Evolutionary conservation across 2,888 invertebrate species (phyloP), one percentile per base, ranked within the genome.

Genomic region (Xestia sexstrigata): DNA sequence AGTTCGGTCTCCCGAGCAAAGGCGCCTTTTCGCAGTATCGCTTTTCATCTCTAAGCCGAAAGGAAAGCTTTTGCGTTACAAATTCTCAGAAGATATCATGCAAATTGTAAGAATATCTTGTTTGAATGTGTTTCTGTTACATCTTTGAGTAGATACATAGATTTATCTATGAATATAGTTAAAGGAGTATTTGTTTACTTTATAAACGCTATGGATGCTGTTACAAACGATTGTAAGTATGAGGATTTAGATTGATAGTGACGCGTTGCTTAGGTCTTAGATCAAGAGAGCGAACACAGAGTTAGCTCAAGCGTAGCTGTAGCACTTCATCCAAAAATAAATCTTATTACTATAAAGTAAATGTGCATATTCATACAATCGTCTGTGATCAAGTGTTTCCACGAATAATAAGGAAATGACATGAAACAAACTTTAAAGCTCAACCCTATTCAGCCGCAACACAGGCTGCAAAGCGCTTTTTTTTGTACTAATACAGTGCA

Each of bases 21-120:
- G 55, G 17, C 67, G 39, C 76, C 55, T 82, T 81, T 81, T 63
- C 55, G 2, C 42, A 63, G 67, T 82, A 81, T 63, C 70, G 75
- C 63, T 8, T 76, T 70, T 62, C 62, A 76, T 45, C 45, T 52
- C 26, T 39, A 42, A 15, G 60, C 65, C 60, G 58, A 62, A 76
- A 79, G 65, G 47, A 45, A 65, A 79, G 58, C 74, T 65, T 67
- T 81, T 45, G 20, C 49, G 68, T 74, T 49, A 74, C 26, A 49
- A 45, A 42, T 79, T 65, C 81, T 58, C 35, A 35, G 45, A 58
- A 81, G 26, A 72, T 60, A 65, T 47, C 60, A 45, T 65, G 52
- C 8, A 62, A 70, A 58, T 68, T 55, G 49, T 63, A 0, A 39
- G 66, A 69, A 69, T 69, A 68, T 74, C 39, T 79, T 42, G 5